Evolutionary conservation across 2,797 vertebrate species (phyloP).

Genomic region (Hippoglossus hippoglossus): DNA sequence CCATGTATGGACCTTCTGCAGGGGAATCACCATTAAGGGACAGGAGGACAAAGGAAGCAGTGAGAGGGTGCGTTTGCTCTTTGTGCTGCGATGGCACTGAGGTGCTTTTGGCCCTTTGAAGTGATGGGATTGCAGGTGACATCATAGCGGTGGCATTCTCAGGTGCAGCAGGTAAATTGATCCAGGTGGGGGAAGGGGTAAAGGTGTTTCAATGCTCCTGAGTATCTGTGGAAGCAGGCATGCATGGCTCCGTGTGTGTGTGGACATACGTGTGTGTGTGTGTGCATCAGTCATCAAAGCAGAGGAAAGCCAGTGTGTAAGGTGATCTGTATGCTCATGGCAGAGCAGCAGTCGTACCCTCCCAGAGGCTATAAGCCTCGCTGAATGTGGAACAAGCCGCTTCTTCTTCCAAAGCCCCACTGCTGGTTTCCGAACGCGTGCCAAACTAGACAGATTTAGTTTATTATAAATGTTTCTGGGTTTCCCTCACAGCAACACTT

Average conservation of each 20-base stretch:
- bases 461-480: constrained; percentile 55
- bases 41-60: constrained; percentile 71
- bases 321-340: constrained; percentile 78
- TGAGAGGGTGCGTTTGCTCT: constrained; percentile 63
- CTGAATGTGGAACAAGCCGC: constrained; percentile 82
- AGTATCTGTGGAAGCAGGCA: constrained; percentile 46
- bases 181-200: constrained; percentile 74
- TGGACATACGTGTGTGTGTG: constrained; percentile 18
- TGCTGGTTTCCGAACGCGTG: constrained; percentile 40
- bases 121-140: constrained; percentile 78
- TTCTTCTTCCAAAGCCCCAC: constrained; percentile 50
- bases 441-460: constrained; percentile 56
- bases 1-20: constrained; percentile 57
- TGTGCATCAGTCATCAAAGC: constrained; percentile 73
- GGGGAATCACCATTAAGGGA: constrained; percentile 68
- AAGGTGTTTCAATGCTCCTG: constrained; percentile 36
- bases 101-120: constrained; percentile 76
- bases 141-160: constrained; percentile 76
- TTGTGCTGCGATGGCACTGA: constrained; percentile 57
- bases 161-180: constrained; percentile 81
- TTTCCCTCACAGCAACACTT: constrained; percentile 39
- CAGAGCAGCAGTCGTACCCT: constrained; percentile 70
- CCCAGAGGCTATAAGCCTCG: constrained; percentile 80
- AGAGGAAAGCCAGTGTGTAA: constrained; percentile 75
- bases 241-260: constrained; percentile 27